Conservation (phyloP, 2,888 invertebrate species). For the Plebejus argus region DNA sequence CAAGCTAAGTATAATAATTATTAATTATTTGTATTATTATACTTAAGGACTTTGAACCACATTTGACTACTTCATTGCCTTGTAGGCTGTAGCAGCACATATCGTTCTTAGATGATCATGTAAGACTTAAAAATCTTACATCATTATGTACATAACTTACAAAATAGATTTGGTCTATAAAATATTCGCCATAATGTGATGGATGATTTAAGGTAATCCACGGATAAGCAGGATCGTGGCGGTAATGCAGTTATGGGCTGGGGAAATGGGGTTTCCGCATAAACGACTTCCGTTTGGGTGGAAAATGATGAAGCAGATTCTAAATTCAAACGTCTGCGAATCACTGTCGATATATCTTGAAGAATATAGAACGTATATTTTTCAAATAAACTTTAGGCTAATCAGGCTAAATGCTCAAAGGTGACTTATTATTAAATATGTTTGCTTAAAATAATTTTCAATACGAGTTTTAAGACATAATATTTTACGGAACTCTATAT, state of each 20-base stretch:
- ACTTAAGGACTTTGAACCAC: too few species aligned
- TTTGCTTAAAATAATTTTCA: not conserved
- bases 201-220: constrained; percentile 5
- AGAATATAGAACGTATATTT: not conserved
- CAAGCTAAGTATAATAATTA: too few species aligned
- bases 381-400: not conserved
- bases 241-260: constrained; percentile 24
- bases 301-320: constrained; percentile 21
- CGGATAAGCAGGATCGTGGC: constrained; percentile 9
- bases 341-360: not conserved
- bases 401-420: not conserved
- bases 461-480: not conserved
- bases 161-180: not conserved
- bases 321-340: constrained; percentile 8
- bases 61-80: too few species aligned
- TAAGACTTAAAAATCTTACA: too few species aligned
- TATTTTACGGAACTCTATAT: constrained; percentile 3
- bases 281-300: constrained; percentile 18
- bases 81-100: too few species aligned
- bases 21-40: too few species aligned
- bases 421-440: not conserved
- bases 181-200: not conserved
- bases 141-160: too few species aligned
- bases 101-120: too few species aligned
- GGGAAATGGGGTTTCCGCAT: constrained; percentile 23